A percentile compares a stretch with the other conserved stretches of the same genome.
phyloP scores from a whole-genome alignment of 1,140 invertebrate species.

The Mya arenaria region DNA sequence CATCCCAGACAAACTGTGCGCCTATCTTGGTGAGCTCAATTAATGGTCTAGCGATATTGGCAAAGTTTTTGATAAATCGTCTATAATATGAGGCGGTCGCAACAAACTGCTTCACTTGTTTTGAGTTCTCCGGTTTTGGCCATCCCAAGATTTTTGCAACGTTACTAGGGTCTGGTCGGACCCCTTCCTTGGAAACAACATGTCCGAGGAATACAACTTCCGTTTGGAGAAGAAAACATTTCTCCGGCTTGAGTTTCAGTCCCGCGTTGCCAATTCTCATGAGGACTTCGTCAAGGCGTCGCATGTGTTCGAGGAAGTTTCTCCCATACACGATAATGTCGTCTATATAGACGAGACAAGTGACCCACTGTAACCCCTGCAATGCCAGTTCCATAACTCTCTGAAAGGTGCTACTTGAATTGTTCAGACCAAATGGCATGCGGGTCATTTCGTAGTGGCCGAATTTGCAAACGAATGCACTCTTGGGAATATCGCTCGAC shows the following conservation, averaged over 20 bases:
- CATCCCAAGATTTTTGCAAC: not conserved
- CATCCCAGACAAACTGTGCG: slow-evolving; percentile 74
- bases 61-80: slow-evolving; percentile 25
- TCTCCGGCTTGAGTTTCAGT: slow-evolving; percentile 1
- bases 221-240: slow-evolving; percentile 17
- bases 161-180: not conserved
- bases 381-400: not conserved
- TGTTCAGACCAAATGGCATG: slow-evolving; percentile 6
- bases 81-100: slow-evolving; percentile 8
- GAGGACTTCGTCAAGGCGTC: not conserved
- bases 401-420: not conserved
- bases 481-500: slow-evolving; percentile 70
- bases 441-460: not conserved
- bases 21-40: slow-evolving; percentile 74
- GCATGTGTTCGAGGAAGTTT: not conserved
- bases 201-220: slow-evolving; percentile 4
- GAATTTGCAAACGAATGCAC: slow-evolving; percentile 52
- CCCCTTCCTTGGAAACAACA: not conserved
- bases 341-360: slow-evolving; percentile 9
- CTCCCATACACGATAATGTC: not conserved
- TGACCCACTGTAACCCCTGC: not conserved
- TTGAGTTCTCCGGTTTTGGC: not conserved
- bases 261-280: not conserved
- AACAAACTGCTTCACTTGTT: not conserved
- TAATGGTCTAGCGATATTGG: slow-evolving; percentile 68